Evolutionary conservation across 37 sponge, comb jelly and placozoan genomes (phyloP).

Genomic region (Diacarnus erythraeanus): DNA sequence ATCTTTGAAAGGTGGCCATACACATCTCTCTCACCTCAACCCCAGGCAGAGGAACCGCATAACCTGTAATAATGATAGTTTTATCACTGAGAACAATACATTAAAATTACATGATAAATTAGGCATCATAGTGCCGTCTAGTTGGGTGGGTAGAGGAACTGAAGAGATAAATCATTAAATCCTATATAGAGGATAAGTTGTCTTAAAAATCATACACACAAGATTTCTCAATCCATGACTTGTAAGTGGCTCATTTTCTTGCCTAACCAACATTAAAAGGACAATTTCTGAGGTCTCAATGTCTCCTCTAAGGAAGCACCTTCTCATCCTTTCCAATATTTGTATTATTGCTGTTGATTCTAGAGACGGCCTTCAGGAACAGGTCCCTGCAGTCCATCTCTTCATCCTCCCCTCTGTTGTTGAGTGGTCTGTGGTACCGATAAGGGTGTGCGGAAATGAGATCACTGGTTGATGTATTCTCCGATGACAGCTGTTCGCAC

Average conservation of each 20-base stretch:
- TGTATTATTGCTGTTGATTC: conserved; percentile 37
- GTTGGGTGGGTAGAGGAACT: too few species aligned
- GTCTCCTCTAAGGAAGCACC: too few species aligned
- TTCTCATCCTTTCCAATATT: conserved; percentile 66
- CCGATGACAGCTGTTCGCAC: conserved; percentile 3
- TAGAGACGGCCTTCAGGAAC: conserved; percentile 22
- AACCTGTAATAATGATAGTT: too few species aligned
- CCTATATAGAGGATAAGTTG: too few species aligned
- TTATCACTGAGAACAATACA: too few species aligned
- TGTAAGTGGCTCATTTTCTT: too few species aligned
- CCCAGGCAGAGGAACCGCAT: conserved; percentile 26
- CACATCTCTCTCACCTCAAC: conserved; percentile 6
- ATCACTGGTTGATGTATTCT: background rate
- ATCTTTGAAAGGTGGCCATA: too few species aligned
- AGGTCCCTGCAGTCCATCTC: conserved; percentile 14
- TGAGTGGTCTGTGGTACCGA: background rate
- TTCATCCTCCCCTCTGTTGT: background rate
- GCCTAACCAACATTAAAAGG: background rate
- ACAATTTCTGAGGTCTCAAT: background rate
- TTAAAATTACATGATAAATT: too few species aligned
- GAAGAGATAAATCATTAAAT: too few species aligned
- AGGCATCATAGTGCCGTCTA: too few species aligned
- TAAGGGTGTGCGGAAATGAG: background rate
- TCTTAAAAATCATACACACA: too few species aligned
- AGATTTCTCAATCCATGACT: too few species aligned